These are phyloP conservation scores for Poecilus cupreus DNA, from an alignment of 2,888 invertebrate species.

Conservation along the genomic window DNA sequence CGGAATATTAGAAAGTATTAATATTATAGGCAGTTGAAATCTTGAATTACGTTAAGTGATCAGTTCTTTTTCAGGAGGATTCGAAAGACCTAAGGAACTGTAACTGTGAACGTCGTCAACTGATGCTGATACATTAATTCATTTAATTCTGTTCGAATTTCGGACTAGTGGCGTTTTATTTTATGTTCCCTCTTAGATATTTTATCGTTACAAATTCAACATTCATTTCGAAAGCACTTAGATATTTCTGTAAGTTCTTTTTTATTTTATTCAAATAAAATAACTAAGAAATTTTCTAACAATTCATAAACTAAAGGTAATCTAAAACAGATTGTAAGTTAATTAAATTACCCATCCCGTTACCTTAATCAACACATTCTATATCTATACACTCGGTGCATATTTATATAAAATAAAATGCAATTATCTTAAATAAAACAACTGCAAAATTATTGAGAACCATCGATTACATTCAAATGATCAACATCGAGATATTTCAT, in stretches of 20 bases:
- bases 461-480: not conserved
- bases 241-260: constrained; percentile 4
- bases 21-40: constrained; percentile 19
- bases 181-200: constrained; percentile 22
- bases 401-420: constrained; percentile 10
- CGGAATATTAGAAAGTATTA: not conserved
- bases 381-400: constrained; percentile 21
- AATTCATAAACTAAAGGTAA: constrained; percentile 3
- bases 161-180: constrained; percentile 16
- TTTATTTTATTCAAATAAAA: constrained; percentile 31
- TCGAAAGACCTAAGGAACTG: constrained; percentile 28
- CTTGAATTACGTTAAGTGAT: constrained; percentile 18
- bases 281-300: constrained; percentile 5
- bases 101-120: not conserved
- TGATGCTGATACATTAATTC: not conserved
- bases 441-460: constrained; percentile 6
- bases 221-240: constrained; percentile 25
- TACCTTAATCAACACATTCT: constrained; percentile 18
- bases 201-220: constrained; percentile 19
- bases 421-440: not conserved
- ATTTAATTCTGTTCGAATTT: constrained; percentile 7
- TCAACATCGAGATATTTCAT: constrained; percentile 18
- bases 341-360: constrained; percentile 10
- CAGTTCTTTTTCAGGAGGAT: constrained; percentile 18
- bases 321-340: constrained; percentile 24